Percentiles rank a stretch among this genome's conserved stretches.
Evolutionary conservation across 2,113 vertebrate genomes (phyloP).

Genomic region (Suncus etruscus): DNA sequence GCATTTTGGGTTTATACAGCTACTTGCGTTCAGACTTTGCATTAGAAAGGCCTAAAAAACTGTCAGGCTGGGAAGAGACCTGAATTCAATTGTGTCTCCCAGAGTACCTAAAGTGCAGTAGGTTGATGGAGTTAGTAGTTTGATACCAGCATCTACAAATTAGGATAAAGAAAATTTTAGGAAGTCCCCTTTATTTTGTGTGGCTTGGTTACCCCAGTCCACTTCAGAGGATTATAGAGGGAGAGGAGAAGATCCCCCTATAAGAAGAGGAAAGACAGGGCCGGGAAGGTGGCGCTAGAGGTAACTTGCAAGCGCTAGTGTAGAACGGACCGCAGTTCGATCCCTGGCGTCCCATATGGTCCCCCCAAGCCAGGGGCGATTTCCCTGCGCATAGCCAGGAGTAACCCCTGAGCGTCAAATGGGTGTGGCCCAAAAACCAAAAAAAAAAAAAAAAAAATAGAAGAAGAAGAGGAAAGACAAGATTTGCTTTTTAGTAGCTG

Average conservation of each 20-base stretch:
- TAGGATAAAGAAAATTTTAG: slow-evolving; percentile 26
- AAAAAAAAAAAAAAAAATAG: slow-evolving; percentile 1
- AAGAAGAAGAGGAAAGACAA: background rate
- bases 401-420: too few relatives aligned
- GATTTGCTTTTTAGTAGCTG: background rate
- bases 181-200: background rate
- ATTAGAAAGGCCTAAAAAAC: too few relatives aligned
- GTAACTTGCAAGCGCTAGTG: too few relatives aligned
- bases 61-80: too few relatives aligned
- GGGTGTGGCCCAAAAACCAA: too few relatives aligned
- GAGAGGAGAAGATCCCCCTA: background rate
- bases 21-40: too few relatives aligned
- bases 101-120: background rate
- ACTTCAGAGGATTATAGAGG: background rate
- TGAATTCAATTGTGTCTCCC: too few relatives aligned
- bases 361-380: too few relatives aligned
- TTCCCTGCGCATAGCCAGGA: too few relatives aligned
- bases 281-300: too few relatives aligned
- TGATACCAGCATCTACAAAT: background rate
- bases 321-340: background rate
- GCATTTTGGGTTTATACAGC: background rate
- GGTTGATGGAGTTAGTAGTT: background rate
- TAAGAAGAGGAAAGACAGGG: background rate
- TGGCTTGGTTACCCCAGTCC: background rate
- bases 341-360: too few relatives aligned